A percentile compares a stretch with the other conserved stretches of the same genome.
Evolutionary conservation across 64 coral and sea anemone genomes (phyloP).

Genomic region (Stichodactyla helianthus): DNA sequence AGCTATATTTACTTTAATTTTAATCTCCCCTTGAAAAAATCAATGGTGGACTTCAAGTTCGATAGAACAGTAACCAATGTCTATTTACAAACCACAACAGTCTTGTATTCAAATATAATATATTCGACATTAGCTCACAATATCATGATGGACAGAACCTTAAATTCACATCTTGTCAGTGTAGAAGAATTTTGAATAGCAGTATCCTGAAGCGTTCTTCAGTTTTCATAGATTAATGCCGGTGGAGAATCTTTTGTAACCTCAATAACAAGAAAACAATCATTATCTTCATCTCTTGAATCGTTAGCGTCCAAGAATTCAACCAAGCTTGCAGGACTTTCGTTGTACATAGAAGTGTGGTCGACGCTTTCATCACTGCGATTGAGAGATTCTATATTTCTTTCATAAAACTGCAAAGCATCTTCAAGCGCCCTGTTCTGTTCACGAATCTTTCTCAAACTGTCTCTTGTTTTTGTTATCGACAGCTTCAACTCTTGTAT

Average conservation of each 20-base stretch:
- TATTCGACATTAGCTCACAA: too few relatives aligned
- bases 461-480: conserved; percentile 1
- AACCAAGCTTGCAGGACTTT: not conserved
- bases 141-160: too few relatives aligned
- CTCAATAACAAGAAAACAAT: not conserved
- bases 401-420: not conserved
- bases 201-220: not conserved
- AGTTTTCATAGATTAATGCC: not conserved
- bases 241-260: not conserved
- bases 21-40: too few relatives aligned
- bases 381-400: not conserved
- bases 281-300: not conserved
- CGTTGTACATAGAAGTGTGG: not conserved
- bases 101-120: too few relatives aligned
- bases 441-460: not conserved
- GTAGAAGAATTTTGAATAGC: too few relatives aligned
- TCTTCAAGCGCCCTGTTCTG: not conserved
- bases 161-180: too few relatives aligned
- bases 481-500: not conserved
- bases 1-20: too few relatives aligned
- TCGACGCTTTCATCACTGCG: not conserved
- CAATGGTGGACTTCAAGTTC: too few relatives aligned
- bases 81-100: too few relatives aligned
- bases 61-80: too few relatives aligned
- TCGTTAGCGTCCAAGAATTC: not conserved